phyloP scores from a whole-genome alignment of 2,113 vertebrate genomes.

The Poeciliopsis turrubarensis region DNA sequence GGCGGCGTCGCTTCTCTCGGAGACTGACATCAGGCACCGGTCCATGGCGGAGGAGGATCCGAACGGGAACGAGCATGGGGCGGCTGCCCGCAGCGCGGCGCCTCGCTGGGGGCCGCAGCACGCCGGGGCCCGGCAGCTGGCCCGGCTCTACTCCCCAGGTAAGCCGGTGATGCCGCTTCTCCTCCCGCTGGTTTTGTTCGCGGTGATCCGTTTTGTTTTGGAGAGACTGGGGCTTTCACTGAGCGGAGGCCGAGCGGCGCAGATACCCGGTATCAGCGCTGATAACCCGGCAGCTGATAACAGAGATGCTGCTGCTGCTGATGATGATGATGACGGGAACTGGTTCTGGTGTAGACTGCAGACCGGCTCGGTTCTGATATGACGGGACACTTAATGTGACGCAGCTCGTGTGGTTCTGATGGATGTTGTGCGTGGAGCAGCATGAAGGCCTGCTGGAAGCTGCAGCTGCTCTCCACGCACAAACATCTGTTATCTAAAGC shows the following conservation, averaged over 20 bases:
- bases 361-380: no score
- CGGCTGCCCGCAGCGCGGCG: slow-evolving; percentile 77
- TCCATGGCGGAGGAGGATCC: slow-evolving; percentile 86
- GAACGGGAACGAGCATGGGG: slow-evolving; percentile 83
- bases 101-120: slow-evolving; percentile 84
- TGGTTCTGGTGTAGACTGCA: background rate
- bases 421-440: background rate
- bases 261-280: background rate
- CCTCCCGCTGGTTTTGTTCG: background rate
- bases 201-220: background rate
- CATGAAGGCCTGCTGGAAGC: background rate
- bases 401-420: background rate
- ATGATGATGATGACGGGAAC: background rate
- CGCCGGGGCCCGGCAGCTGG: slow-evolving; percentile 81
- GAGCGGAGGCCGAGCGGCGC: background rate
- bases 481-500: background rate
- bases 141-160: slow-evolving; percentile 81
- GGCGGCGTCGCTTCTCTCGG: slow-evolving; percentile 78
- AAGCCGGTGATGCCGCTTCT: slow-evolving; percentile 24
- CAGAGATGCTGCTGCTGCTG: no score
- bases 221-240: background rate
- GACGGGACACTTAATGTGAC: background rate
- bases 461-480: background rate
- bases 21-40: slow-evolving; percentile 79
- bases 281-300: background rate